Percentiles rank a stretch among this genome's conserved stretches.
Conservation (phyloP, 2,888 invertebrate species). For the Endomychus coccineus region DNA sequence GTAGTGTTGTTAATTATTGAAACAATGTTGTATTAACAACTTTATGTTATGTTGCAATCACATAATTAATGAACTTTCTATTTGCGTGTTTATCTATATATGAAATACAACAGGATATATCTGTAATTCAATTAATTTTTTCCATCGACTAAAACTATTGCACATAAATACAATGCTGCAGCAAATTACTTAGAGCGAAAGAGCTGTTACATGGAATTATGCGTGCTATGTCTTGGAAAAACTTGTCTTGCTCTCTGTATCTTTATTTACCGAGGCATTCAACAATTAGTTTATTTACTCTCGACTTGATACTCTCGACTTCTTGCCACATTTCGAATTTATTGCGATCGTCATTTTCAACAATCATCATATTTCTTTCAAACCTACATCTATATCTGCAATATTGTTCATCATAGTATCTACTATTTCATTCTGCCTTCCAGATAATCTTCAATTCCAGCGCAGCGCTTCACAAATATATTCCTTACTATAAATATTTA, state of each 20-base stretch:
- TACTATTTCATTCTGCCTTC: no score
- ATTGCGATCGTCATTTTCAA: no score
- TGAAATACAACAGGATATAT: constrained; percentile 8
- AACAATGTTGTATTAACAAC: no score
- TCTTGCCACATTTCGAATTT: not conserved
- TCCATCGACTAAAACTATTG: constrained; percentile 10
- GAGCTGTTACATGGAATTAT: constrained; percentile 24
- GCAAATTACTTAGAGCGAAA: constrained; percentile 15
- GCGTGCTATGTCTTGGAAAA: constrained; percentile 24
- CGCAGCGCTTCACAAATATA: no score
- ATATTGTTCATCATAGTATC: no score
- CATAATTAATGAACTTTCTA: constrained; percentile 12
- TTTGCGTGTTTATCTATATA: not conserved
- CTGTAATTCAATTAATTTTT: constrained; percentile 15
- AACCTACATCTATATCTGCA: no score
- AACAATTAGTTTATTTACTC: constrained; percentile 36
- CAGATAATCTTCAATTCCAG: no score
- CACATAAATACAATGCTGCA: constrained; percentile 12
- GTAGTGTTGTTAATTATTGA: no score
- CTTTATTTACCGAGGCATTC: constrained; percentile 34
- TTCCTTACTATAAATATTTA: no score
- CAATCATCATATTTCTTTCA: no score
- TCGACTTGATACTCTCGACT: constrained; percentile 24
- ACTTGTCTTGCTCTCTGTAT: constrained; percentile 27
- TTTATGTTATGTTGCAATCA: no score